A percentile compares a stretch with the other conserved stretches of the same genome.
These are phyloP conservation scores for Penaeus monodon DNA, from an alignment of 2,888 invertebrate genomes.

Conservation along the genomic window DNA sequence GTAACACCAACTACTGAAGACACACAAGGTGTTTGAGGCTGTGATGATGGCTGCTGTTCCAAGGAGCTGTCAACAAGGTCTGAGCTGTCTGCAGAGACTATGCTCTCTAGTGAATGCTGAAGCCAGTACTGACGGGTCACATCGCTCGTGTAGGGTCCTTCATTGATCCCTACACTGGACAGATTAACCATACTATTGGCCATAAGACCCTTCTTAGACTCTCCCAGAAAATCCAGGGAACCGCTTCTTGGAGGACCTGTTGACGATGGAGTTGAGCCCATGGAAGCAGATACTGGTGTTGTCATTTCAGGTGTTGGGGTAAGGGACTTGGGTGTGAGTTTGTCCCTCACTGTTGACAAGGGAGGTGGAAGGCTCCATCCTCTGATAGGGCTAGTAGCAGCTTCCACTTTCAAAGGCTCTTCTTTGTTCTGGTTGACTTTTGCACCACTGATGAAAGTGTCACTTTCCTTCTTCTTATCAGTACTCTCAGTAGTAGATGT, in stretches of 20 bases:
- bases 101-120: slow-evolving; percentile 55
- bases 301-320: slow-evolving; percentile 20
- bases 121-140: slow-evolving; percentile 40
- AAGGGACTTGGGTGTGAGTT: background rate
- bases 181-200: slow-evolving; percentile 64
- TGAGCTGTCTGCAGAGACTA: slow-evolving; percentile 31
- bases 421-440: background rate
- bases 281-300: slow-evolving; percentile 24
- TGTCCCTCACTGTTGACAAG: slow-evolving; percentile 4
- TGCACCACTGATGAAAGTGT: background rate
- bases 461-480: slow-evolving; percentile 34
- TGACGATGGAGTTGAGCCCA: slow-evolving; percentile 22
- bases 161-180: slow-evolving; percentile 61
- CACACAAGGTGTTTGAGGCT: background rate
- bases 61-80: slow-evolving; percentile 17
- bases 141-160: slow-evolving; percentile 54
- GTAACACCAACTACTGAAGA: background rate
- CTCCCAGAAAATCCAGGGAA: slow-evolving; percentile 54
- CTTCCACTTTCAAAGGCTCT: slow-evolving; percentile 42
- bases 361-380: slow-evolving; percentile 47
- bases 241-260: slow-evolving; percentile 34
- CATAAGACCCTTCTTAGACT: slow-evolving; percentile 61
- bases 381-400: slow-evolving; percentile 43
- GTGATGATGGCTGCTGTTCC: slow-evolving; percentile 20
- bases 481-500: slow-evolving; percentile 19